Evolutionary conservation across 2,888 invertebrate genomes (phyloP), one percentile per base, ranked within the genome.

Genomic region (Drosophila stalkeri): DNA sequence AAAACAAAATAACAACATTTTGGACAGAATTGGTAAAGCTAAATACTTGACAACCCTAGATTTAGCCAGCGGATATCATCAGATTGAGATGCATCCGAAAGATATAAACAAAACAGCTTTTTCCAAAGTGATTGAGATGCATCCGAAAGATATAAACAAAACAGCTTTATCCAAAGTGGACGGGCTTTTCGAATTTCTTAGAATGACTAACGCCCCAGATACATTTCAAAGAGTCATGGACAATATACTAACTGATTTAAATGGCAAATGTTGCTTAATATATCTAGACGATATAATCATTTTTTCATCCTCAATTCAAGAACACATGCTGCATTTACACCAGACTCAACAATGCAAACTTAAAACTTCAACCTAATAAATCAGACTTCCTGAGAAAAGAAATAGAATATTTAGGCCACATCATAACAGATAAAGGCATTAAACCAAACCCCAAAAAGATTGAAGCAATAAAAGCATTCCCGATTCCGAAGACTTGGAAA

Each of bases 381-480:
- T 47, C n/a, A 11, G 33, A 51, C 2, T 33, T 51, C n/a, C n/a
- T 51, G 52, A 37, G 37, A 59, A 57, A 43, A 11, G 27, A 47
- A n/a, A n/a, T 47, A 3, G 47, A 47, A 16, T 47, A 27, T 7
- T 7, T 31, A 16, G 65, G 59, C 11, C 52, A 59, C 18, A 43
- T 55, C 8, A 39, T 47, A 8, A 51, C 31, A 16, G n/a, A n/a
- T n/a, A n/a, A n/a, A 8, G 41, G 41, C 8, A 44, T 16, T 20
- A 52, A 33, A 54, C 37, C 44, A 39, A 33, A 46, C 33, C 52
- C 37, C 8, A 44, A 31, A 60, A 65, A 44, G 23, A 59, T 18
- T 18, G 51, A 46, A 46, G 18, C 18, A 1, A 18, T 51, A 31
- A 51, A 51, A 12, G 11, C 5, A 11, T 51, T 51, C 1, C 33